These are phyloP conservation scores for Drosophila merina DNA, from an alignment of 2,888 invertebrate genomes.

Conservation along the genomic window DNA sequence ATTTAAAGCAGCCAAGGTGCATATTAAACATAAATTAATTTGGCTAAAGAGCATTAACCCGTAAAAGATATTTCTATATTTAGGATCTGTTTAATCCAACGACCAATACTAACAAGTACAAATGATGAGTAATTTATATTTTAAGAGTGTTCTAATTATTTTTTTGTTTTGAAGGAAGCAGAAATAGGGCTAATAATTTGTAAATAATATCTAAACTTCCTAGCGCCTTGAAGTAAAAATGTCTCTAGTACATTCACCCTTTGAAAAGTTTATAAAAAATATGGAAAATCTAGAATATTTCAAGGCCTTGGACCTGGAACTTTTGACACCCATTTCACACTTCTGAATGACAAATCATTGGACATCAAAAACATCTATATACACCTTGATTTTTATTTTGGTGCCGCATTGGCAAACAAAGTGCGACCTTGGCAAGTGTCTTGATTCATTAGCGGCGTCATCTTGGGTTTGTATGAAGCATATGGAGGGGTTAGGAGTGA, in stretches of 20 bases:
- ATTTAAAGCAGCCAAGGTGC: slow-evolving; percentile 18
- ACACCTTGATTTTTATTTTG: slow-evolving; percentile 68
- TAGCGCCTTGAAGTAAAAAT: not conserved
- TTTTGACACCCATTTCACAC: slow-evolving; percentile 9
- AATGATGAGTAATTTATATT: not conserved
- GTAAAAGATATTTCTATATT: not conserved
- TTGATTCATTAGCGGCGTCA: slow-evolving; percentile 70
- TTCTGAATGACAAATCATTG: slow-evolving; percentile 51
- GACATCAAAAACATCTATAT: slow-evolving; percentile 21
- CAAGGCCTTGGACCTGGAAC: slow-evolving; percentile 8
- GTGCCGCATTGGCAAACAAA: slow-evolving; percentile 61
- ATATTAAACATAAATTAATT: slow-evolving; percentile 33
- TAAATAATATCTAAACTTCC: not conserved
- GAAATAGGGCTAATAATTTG: not conserved
- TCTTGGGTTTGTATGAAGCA: slow-evolving; percentile 24
- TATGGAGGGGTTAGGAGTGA: slow-evolving; percentile 37
- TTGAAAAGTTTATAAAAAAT: not conserved
- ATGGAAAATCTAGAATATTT: not conserved
- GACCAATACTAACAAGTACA: not conserved
- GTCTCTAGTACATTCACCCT: not conserved
- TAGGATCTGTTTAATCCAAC: not conserved
- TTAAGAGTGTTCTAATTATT: not conserved
- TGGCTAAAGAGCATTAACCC: slow-evolving; percentile 16
- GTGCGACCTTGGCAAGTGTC: slow-evolving; percentile 60
- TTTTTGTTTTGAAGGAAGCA: not conserved